Base-by-base conservation (phyloP, 2,113 vertebrate genomes). In the Prionailurus bengalensis region DNA sequence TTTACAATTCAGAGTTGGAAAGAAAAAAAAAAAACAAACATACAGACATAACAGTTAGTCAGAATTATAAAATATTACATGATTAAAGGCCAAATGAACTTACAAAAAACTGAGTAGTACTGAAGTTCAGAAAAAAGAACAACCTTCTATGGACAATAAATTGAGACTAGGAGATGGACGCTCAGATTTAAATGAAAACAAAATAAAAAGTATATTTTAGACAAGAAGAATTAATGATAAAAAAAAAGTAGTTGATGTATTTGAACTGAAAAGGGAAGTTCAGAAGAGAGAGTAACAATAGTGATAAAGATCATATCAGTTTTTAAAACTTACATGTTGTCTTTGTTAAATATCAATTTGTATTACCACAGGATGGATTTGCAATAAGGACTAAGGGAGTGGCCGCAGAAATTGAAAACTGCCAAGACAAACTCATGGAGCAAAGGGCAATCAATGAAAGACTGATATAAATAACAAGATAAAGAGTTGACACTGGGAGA, bases 51-150 rank as follows among this genome's bases (percentile, higher is more conserved):
- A 81, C 16, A 70, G 45, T 42, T 14, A 94, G 45, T 42, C 17
- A 94, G 88, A 76, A 96, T 86, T 85, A 84, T 1, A 80, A 65
- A 94, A 45, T 31, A 83, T 21, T 89, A 31, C 68, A 76, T 89
- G 9, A 82, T 19, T 86, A 91, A 70, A 65, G 23, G 25, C 23
- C 53, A 96, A 70, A 48, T 65, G 13, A 87, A 42, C 25, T 70
- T 94, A 36, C 5, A 91, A 88, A 95, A 90, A 78, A 53, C 2
- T 58, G 12, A 91, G 21, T 61, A 82, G 14, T 66, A 33, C 7
- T 63, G 21, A 29, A 51, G 12, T 42, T 74, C 42, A 81, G 84
- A 81, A 68, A 90, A 93, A 29, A 68, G 4, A 70, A 42, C 25
- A 90, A 33, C 66, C 27, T 63, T 61, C 78, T 92, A 15, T 13